Evolutionary conservation across 2,888 invertebrate species (phyloP).

Genomic region (Tupiocoris notatus): DNA sequence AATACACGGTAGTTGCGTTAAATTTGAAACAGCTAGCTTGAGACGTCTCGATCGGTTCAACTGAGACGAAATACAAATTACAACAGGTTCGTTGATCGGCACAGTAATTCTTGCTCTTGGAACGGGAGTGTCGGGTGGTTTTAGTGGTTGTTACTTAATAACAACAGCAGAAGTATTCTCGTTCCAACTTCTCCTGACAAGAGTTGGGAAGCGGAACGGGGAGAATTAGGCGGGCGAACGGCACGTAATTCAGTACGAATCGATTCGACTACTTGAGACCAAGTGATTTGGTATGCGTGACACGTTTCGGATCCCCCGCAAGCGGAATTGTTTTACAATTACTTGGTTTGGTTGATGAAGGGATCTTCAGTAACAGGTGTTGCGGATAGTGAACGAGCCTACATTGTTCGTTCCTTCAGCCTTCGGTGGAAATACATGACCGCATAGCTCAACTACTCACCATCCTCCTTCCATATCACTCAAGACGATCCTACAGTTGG

Average conservation of each 20-base stretch:
- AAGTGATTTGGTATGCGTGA: not conserved
- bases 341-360: constrained; percentile 6
- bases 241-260: not conserved
- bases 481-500: too few relatives aligned
- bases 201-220: not conserved
- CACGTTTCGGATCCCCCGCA: not conserved
- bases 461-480: too few relatives aligned
- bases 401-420: not conserved
- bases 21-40: too few relatives aligned
- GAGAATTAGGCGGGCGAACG: not conserved
- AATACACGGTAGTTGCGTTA: too few relatives aligned
- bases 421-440: too few relatives aligned
- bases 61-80: too few relatives aligned
- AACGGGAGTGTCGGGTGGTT: not conserved
- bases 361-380: constrained; percentile 9
- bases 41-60: too few relatives aligned
- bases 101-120: too few relatives aligned
- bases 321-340: constrained; percentile 15
- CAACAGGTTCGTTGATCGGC: too few relatives aligned
- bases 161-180: not conserved
- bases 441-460: too few relatives aligned
- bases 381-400: constrained; percentile 1
- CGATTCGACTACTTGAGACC: not conserved
- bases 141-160: not conserved
- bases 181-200: not conserved